Conservation (phyloP, 92 coral and sea anemone genomes). For the Phenganax subtilis region DNA sequence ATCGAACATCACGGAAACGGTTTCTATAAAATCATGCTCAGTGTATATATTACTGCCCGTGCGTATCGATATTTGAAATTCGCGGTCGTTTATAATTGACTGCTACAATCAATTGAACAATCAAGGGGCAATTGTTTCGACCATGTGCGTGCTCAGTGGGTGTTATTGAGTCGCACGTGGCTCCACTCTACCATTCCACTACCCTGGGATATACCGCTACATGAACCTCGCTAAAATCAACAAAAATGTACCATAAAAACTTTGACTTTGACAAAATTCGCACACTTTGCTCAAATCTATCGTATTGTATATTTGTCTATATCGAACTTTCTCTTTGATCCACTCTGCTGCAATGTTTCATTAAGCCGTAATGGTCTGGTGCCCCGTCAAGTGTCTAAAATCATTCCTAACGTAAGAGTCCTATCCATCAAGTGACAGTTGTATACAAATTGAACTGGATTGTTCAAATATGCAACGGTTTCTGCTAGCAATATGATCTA, state of each 20-base stretch:
- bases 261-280: background rate
- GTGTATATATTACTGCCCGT: conserved; percentile 26
- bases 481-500: background rate
- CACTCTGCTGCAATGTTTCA: no score
- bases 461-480: conserved; percentile 20
- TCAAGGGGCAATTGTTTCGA: conserved; percentile 25
- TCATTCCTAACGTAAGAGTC: conserved; percentile 38
- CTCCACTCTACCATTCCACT: conserved; percentile 19
- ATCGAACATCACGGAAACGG: no score
- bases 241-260: background rate
- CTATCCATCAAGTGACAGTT: conserved; percentile 32
- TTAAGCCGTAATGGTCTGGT: conserved; percentile 20
- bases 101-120: conserved; percentile 30
- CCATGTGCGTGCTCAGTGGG: conserved; percentile 42
- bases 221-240: conserved; percentile 1
- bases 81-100: conserved; percentile 18
- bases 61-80: conserved; percentile 35
- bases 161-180: conserved; percentile 39
- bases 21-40: background rate
- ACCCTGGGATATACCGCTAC: background rate
- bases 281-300: background rate
- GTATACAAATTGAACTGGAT: background rate
- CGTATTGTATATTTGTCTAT: background rate
- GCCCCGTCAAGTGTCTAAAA: background rate
- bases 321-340: background rate